phyloP scores from a whole-genome alignment of 1,140 invertebrate genomes.

The Zaprionus ghesquierei region DNA sequence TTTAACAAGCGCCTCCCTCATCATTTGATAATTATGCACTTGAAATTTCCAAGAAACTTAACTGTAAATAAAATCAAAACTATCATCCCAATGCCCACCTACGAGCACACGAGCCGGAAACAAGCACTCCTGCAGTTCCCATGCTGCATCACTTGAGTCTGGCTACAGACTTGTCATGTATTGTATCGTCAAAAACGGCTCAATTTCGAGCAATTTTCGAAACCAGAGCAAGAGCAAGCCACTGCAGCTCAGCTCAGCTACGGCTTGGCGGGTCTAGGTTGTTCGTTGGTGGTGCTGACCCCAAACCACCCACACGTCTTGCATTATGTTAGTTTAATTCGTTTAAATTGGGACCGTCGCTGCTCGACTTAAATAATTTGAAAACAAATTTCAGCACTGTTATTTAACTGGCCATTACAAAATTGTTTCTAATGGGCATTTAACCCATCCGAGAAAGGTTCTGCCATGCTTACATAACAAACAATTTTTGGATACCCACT shows the following conservation, averaged over 20 bases:
- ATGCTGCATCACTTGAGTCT: conserved; percentile 22
- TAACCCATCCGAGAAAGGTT: conserved; percentile 58
- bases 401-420: conserved; percentile 75
- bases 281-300: conserved; percentile 39
- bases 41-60: conserved; percentile 1
- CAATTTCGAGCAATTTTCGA: conserved; percentile 60
- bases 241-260: not conserved
- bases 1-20: conserved; percentile 23
- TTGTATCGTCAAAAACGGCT: conserved; percentile 48
- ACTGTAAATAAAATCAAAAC: not conserved
- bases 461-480: conserved; percentile 51
- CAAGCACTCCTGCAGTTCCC: conserved; percentile 41
- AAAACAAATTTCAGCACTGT: conserved; percentile 75
- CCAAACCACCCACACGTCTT: conserved; percentile 70
- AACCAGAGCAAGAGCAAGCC: conserved; percentile 55
- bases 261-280: not conserved
- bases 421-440: conserved; percentile 74
- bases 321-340: conserved; percentile 77
- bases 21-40: conserved; percentile 53
- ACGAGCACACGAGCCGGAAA: conserved; percentile 30
- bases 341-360: conserved; percentile 62
- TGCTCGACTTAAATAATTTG: conserved; percentile 80
- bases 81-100: conserved; percentile 33
- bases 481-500: conserved; percentile 16
- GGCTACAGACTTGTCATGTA: conserved; percentile 41